phyloP scores from a whole-genome alignment of 2,113 vertebrate species.

The Pampusana beccarii region DNA sequence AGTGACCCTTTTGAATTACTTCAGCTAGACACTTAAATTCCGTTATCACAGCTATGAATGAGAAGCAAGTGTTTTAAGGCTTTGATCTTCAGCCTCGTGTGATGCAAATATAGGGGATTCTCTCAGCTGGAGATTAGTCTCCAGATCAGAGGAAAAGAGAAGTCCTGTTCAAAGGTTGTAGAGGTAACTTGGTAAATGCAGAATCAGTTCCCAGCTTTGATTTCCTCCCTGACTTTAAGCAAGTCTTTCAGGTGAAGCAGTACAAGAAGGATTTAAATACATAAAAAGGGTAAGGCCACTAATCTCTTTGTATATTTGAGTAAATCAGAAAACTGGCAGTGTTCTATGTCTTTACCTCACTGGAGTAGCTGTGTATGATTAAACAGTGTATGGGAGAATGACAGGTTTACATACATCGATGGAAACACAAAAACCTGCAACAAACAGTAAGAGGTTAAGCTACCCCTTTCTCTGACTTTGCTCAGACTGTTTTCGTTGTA shows the following conservation, averaged over 20 bases:
- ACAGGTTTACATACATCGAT: not conserved
- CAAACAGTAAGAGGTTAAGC: not conserved
- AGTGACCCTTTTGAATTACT: not conserved
- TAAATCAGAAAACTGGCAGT: not conserved
- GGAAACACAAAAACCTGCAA: not conserved
- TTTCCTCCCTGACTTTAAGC: not conserved
- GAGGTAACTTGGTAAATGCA: not conserved
- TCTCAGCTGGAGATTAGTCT: not conserved
- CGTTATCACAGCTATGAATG: not conserved
- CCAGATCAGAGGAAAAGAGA: not conserved
- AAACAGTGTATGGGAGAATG: not conserved
- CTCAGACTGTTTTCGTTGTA: not conserved
- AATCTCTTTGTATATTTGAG: slow-evolving; percentile 2
- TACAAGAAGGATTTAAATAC: slow-evolving; percentile 1
- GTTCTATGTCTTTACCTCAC: not conserved
- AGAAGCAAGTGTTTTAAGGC: not conserved
- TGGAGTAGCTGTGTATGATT: not conserved
- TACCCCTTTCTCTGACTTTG: not conserved
- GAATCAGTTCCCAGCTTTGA: slow-evolving; percentile 24
- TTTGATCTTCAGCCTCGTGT: not conserved
- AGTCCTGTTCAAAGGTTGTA: not conserved
- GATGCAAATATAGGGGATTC: not conserved
- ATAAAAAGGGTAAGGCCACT: not conserved
- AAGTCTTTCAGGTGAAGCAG: not conserved
- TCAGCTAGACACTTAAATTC: not conserved